Evolutionary conservation across 2,113 vertebrate species (phyloP).

Genomic region (Crotophaga sulcirostris): DNA sequence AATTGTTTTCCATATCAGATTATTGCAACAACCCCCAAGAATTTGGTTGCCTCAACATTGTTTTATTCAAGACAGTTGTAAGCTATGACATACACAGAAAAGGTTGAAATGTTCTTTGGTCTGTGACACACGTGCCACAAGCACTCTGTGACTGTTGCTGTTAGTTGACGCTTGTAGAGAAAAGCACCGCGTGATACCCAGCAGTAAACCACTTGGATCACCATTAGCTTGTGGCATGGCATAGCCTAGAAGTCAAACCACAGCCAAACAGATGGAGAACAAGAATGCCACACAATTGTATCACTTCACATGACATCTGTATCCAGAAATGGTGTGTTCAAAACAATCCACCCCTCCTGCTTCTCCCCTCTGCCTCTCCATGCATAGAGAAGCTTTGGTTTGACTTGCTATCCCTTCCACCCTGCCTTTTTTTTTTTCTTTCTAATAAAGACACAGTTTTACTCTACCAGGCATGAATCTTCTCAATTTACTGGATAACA

Average conservation of each 20-base stretch:
- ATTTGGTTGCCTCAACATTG: background rate
- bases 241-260: constrained; percentile 32
- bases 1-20: background rate
- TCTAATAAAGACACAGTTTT: background rate
- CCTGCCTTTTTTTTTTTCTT: background rate
- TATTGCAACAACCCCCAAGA: background rate
- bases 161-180: background rate
- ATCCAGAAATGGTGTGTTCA: constrained; percentile 1
- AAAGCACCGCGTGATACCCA: background rate
- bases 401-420: background rate
- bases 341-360: background rate
- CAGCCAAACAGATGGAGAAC: constrained; percentile 41
- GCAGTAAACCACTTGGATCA: constrained; percentile 34
- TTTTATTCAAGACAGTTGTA: background rate
- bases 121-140: constrained; percentile 13
- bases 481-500: constrained; percentile 65
- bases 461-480: constrained; percentile 38
- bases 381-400: background rate
- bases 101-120: background rate
- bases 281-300: background rate
- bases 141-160: background rate
- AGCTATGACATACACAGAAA: background rate
- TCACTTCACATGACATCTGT: background rate
- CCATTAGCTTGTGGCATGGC: constrained; percentile 35
- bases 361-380: rapidly evolving